These are phyloP conservation scores for Thalpophila matura DNA, from an alignment of 2,888 invertebrate genomes.

Conservation along the genomic window DNA sequence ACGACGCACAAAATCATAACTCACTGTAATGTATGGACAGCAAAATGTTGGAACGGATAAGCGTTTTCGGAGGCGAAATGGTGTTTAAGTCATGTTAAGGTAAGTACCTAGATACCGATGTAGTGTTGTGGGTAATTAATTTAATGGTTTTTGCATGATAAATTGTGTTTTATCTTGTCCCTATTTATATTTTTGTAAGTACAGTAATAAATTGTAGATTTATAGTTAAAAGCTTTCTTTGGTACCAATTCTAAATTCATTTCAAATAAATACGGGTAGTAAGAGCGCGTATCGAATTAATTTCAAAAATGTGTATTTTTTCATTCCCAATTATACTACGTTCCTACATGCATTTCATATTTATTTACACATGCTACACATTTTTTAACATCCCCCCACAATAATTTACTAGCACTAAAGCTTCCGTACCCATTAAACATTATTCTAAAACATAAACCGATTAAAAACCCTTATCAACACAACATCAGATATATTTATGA, in stretches of 20 bases:
- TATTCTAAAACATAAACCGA: slow-evolving; percentile 37
- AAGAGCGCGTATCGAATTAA: too few relatives aligned
- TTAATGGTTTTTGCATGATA: slow-evolving; percentile 13
- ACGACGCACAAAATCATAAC: slow-evolving; percentile 62
- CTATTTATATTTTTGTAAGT: background rate
- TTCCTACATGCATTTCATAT: background rate
- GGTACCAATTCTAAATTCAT: too few relatives aligned
- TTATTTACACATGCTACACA: slow-evolving; percentile 2
- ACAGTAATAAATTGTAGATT: too few relatives aligned
- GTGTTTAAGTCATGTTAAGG: slow-evolving; percentile 42
- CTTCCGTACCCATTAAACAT: slow-evolving; percentile 17
- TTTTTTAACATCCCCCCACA: slow-evolving; percentile 28
- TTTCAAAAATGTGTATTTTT: too few relatives aligned
- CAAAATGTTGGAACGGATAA: slow-evolving; percentile 49
- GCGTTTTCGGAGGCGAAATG: slow-evolving; percentile 50
- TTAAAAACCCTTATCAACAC: slow-evolving; percentile 45
- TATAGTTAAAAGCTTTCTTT: too few relatives aligned
- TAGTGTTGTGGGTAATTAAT: slow-evolving; percentile 23
- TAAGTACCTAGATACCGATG: slow-evolving; percentile 20
- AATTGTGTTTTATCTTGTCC: background rate
- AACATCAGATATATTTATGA: slow-evolving; percentile 49
- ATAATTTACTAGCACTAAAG: background rate
- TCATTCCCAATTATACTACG: background rate
- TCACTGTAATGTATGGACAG: slow-evolving; percentile 59
- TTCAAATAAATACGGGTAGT: too few relatives aligned